These are phyloP conservation scores for Mesoclemmys tuberculata DNA, from an alignment of 2,113 vertebrate species.

Conservation along the genomic window DNA sequence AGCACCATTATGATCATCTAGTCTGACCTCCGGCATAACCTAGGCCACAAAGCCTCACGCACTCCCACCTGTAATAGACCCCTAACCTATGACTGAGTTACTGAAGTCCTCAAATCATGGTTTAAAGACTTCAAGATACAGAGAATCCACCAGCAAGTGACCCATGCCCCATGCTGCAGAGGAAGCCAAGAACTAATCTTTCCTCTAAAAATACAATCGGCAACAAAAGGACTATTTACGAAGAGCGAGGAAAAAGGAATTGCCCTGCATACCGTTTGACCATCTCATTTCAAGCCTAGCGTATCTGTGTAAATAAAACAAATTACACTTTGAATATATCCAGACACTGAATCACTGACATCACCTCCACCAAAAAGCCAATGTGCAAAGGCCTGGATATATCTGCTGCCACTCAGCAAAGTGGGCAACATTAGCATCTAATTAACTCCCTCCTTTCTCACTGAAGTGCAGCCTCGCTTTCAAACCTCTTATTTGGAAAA, in stretches of 20 bases:
- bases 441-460: not conserved
- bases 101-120: too few relatives aligned
- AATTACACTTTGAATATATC: not conserved
- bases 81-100: too few relatives aligned
- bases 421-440: not conserved
- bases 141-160: too few relatives aligned
- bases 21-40: not conserved
- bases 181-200: not conserved
- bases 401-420: not conserved
- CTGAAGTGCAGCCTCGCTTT: not conserved
- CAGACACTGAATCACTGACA: not conserved
- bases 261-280: not conserved
- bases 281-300: not conserved
- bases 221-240: not conserved
- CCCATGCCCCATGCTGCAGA: too few relatives aligned
- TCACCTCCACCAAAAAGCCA: not conserved
- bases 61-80: too few relatives aligned
- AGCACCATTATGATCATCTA: not conserved
- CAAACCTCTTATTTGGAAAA: not conserved
- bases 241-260: not conserved
- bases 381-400: not conserved
- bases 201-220: not conserved
- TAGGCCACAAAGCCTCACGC: too few relatives aligned
- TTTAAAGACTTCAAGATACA: too few relatives aligned
- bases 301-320: not conserved